Conservation (phyloP, 2,888 invertebrate species). For the Drosophila crucigera region DNA sequence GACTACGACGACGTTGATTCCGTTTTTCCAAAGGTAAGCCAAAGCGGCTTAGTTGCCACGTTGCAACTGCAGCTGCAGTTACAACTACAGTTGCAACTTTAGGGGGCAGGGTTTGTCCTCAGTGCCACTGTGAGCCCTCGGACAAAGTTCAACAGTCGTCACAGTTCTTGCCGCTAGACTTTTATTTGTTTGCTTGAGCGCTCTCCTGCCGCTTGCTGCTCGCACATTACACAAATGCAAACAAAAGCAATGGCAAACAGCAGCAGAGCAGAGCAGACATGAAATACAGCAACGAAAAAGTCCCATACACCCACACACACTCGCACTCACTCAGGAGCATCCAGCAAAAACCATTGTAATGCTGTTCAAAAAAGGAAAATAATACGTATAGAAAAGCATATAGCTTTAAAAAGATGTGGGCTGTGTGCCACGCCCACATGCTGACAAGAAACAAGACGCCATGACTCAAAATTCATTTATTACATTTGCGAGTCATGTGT, state of each 20-base stretch:
- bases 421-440: constrained; percentile 64
- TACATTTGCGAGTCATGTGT: constrained; percentile 54
- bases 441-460: constrained; percentile 58
- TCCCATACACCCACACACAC: constrained; percentile 55
- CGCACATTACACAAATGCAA: constrained; percentile 53
- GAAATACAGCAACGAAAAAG: constrained; percentile 45
- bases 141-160: constrained; percentile 75
- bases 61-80: constrained; percentile 11
- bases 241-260: constrained; percentile 48
- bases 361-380: constrained; percentile 32
- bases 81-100: constrained; percentile 11
- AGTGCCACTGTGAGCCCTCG: constrained; percentile 19
- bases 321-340: constrained; percentile 8
- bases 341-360: constrained; percentile 41
- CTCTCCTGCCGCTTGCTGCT: constrained; percentile 39
- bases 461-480: constrained; percentile 75
- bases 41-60: constrained; percentile 67
- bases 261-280: constrained; percentile 37
- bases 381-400: not conserved
- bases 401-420: constrained; percentile 25
- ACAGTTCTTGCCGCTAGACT: constrained; percentile 58
- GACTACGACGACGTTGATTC: constrained; percentile 61
- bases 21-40: constrained; percentile 64
- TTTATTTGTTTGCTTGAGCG: constrained; percentile 61
- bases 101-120: constrained; percentile 18